Evolutionary conservation across 2,888 invertebrate genomes (phyloP), one percentile per base, ranked within the genome.

Genomic region (Vandiemenella viatica): DNA sequence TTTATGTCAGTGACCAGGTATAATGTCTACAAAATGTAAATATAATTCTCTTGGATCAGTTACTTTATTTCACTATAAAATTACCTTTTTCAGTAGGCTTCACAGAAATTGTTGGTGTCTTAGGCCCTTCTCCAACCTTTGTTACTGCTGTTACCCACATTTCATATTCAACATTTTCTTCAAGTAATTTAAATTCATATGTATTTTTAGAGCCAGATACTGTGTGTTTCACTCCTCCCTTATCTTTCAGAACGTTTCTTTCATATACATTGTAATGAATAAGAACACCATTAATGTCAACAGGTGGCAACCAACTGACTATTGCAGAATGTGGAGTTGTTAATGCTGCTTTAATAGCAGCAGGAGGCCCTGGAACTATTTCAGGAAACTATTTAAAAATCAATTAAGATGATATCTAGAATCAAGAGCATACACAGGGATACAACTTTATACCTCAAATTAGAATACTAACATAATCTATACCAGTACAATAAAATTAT

Each of bases 111-210:
- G 62, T 61, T 16, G 60, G 57, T 1, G 67, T 67, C 50, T 61
- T 59, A 37, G 63, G 60, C 1, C 71, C 70, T 53, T 70, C 69
- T 1, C 71, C 71, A 49, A 66, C 62, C 37, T 62, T 58, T 0
- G 70, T 71, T 20, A 63, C 65, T 4, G 70, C 69, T 7, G 66
- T 65, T n/a, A 71, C 66, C 60, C 67, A 65, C 55, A 71, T 68
- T 47, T 59, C 59, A 23, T 54, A 52, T 5, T 42, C 40, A 19
- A 47, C 47, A 20, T 54, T 45, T 20, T 55, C 54, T 16, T 48
- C 41, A 4, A 55, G 40, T 13, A 48, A 44, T 21, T 40, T 38
- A 5, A 47, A 47, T 37, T 53, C 51, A 41, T 42, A 54, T 32
- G 48, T 38, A 8, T 47, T 48, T 17, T 45, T 46, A 20, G 37